Evolutionary conservation across 2,797 vertebrate species (phyloP).

Genomic region (Semotilus atromaculatus): DNA sequence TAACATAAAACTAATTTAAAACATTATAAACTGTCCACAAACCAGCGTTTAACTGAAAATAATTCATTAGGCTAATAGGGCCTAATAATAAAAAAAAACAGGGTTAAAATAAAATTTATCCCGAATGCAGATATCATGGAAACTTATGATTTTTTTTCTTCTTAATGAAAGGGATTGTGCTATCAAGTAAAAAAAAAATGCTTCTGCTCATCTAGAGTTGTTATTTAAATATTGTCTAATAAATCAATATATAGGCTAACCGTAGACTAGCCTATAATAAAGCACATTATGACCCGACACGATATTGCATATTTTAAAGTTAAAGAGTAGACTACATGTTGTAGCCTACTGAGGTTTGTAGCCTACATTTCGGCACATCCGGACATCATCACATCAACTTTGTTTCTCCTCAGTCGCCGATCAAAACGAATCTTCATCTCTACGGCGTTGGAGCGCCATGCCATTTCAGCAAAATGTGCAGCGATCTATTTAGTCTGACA

Average conservation of each 20-base stretch:
- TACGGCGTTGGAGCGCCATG: not conserved
- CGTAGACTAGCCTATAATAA: not conserved
- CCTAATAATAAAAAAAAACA: too few species aligned
- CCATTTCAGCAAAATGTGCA: not conserved
- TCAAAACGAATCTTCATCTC: not conserved
- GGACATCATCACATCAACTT: slow-evolving; percentile 26
- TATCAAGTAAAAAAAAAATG: not conserved
- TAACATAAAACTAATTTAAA: not conserved
- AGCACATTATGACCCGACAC: not conserved
- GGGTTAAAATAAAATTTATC: not conserved
- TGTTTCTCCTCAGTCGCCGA: not conserved
- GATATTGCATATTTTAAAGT: not conserved
- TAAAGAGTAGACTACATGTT: not conserved
- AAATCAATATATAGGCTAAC: not conserved
- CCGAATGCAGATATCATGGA: too few species aligned
- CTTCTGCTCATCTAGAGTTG: not conserved
- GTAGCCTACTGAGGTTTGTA: not conserved
- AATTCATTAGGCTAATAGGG: too few species aligned
- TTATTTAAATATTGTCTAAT: not conserved
- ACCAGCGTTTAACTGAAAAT: not conserved
- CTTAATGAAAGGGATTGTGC: not conserved
- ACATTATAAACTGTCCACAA: not conserved
- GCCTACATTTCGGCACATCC: slow-evolving; percentile 3
- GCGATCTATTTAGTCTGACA: not conserved
- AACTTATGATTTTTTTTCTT: not conserved